Percentiles rank a stretch among this genome's conserved stretches.
Conservation (phyloP, 2,797 vertebrate genomes). For the Sitta carolinensis region DNA sequence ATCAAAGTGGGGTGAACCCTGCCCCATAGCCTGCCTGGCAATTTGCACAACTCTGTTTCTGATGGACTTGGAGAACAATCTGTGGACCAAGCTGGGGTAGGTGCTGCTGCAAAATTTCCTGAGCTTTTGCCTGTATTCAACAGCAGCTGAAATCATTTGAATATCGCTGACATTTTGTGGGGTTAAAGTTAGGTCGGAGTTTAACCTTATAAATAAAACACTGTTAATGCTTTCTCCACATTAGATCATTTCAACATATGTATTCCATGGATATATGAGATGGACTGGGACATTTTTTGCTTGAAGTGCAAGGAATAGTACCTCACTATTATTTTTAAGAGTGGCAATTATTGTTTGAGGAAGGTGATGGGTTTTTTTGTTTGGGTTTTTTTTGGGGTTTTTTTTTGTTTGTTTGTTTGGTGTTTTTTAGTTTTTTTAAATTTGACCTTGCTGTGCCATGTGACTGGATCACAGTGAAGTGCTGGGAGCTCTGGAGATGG, state of each 20-base stretch:
- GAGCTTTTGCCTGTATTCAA: not conserved
- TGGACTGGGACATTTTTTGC: not conserved
- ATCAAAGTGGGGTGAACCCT: not conserved
- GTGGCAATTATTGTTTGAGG: not conserved
- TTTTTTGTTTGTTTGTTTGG: too few species aligned
- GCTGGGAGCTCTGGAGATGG: not conserved
- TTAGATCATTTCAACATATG: not conserved
- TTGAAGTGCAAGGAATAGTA: not conserved
- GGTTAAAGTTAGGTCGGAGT: not conserved
- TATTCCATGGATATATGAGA: not conserved
- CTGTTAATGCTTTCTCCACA: not conserved
- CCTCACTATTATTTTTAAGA: not conserved
- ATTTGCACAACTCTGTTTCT: not conserved
- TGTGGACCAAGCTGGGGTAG: not conserved
- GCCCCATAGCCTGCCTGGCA: fast-evolving
- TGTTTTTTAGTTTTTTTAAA: not conserved
- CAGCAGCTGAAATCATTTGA: not conserved
- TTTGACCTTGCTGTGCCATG: not conserved
- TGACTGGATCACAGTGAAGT: not conserved
- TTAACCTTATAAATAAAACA: not conserved
- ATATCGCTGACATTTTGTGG: not conserved
- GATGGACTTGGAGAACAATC: not conserved
- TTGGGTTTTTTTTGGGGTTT: too few species aligned
- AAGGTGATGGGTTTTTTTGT: not conserved
- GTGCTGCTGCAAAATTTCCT: not conserved